Evolutionary conservation across 2,888 invertebrate genomes (phyloP).

Genomic region (Sericinus montela): DNA sequence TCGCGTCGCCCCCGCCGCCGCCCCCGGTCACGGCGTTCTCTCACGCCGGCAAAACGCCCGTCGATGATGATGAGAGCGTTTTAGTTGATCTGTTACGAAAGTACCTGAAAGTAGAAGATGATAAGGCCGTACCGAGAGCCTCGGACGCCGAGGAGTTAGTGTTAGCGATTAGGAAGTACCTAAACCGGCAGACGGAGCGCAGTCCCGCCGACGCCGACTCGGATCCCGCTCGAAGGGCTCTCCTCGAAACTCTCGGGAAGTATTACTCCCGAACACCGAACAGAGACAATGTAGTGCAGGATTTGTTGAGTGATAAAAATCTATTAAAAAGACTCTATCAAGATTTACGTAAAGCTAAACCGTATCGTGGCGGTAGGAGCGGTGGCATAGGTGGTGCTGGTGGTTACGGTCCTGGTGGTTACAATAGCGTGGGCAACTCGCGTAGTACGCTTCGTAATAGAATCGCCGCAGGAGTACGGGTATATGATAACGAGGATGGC

Average conservation of each 20-base stretch:
- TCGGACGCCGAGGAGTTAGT: slow-evolving; percentile 82
- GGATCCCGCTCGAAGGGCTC: slow-evolving; percentile 68
- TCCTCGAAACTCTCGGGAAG: slow-evolving; percentile 83
- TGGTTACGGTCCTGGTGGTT: slow-evolving; percentile 33
- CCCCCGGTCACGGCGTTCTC: slow-evolving; percentile 42
- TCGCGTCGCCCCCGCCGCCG: slow-evolving; percentile 67
- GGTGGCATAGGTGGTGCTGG: slow-evolving; percentile 71
- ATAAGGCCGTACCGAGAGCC: slow-evolving; percentile 61
- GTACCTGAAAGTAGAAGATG: slow-evolving; percentile 81
- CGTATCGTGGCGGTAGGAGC: slow-evolving; percentile 63
- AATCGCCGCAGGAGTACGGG: slow-evolving; percentile 36
- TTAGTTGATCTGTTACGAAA: slow-evolving; percentile 83
- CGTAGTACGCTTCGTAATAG: slow-evolving; percentile 47
- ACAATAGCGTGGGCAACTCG: slow-evolving; percentile 61
- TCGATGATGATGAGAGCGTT: slow-evolving; percentile 73
- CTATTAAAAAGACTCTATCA: slow-evolving; percentile 86
- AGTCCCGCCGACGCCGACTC: slow-evolving; percentile 46
- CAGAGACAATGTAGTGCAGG: slow-evolving; percentile 84
- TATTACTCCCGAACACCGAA: slow-evolving; percentile 83
- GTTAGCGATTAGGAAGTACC: slow-evolving; percentile 81
- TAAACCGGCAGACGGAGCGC: slow-evolving; percentile 59
- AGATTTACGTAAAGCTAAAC: slow-evolving; percentile 83
- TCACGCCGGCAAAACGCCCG: slow-evolving; percentile 43
- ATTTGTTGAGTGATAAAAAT: slow-evolving; percentile 85
- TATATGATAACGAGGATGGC: slow-evolving; percentile 45